Evolutionary conservation across 2,797 vertebrate genomes (phyloP).

Genomic region (Melanotaenia parkinsoni): DNA sequence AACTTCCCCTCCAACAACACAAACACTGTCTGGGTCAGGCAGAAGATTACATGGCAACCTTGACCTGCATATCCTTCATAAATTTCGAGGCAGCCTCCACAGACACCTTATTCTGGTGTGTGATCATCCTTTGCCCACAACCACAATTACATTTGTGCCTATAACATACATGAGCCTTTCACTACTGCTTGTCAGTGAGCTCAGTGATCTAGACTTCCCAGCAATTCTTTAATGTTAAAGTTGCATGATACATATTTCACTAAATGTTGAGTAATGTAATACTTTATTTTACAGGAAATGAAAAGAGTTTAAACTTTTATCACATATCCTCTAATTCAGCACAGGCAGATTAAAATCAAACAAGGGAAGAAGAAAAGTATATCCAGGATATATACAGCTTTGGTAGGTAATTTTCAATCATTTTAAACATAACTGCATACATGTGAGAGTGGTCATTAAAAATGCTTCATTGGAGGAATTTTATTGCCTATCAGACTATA

Average conservation of each 20-base stretch:
- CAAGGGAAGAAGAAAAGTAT: neutral
- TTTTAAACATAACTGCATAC: neutral
- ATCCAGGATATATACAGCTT: neutral
- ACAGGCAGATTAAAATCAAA: neutral
- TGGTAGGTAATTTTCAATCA: neutral
- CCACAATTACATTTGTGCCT: constrained; percentile 44
- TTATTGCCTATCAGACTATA: neutral
- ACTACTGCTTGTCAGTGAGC: constrained; percentile 7
- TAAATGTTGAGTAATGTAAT: neutral
- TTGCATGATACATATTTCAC: neutral
- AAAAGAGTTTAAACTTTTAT: neutral
- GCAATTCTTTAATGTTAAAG: neutral
- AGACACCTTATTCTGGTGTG: constrained; percentile 58
- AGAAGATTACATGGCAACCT: constrained; percentile 71
- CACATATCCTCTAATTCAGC: neutral
- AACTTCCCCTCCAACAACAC: constrained; percentile 3
- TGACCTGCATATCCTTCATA: constrained; percentile 69
- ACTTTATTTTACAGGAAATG: neutral
- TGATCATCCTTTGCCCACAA: constrained; percentile 53
- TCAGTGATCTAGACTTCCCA: neutral
- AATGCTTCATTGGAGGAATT: neutral
- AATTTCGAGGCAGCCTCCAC: constrained; percentile 62
- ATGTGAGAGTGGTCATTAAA: neutral
- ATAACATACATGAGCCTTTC: constrained; percentile 15
- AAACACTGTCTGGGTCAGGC: constrained; percentile 52